Conservation (phyloP, 2,113 vertebrate genomes). For the Ailuropoda melanoleuca region DNA sequence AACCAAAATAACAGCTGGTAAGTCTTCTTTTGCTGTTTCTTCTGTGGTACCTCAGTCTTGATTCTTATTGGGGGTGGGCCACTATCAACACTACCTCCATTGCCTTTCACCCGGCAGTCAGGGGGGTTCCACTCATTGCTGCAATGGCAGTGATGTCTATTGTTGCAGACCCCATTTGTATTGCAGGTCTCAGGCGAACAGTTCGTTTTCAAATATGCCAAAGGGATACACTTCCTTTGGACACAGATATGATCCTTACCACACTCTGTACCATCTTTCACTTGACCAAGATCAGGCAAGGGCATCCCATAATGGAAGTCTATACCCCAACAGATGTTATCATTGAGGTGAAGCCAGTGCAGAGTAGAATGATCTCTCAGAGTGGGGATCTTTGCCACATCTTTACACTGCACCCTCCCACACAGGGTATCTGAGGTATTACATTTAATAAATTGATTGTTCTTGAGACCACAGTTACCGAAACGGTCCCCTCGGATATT, state of each 20-base stretch:
- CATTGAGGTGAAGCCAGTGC: neutral
- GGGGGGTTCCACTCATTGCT: constrained; percentile 60
- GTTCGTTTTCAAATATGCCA: fast-evolving
- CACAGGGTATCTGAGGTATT: neutral
- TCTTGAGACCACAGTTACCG: constrained; percentile 34
- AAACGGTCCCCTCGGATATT: constrained; percentile 48
- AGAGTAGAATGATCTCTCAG: neutral
- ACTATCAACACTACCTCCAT: constrained; percentile 79
- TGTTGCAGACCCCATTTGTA: constrained; percentile 77
- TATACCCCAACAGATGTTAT: constrained; percentile 41
- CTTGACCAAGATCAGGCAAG: neutral
- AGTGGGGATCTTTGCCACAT: neutral
- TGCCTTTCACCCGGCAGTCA: neutral
- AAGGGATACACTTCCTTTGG: neutral
- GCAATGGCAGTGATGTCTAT: constrained; percentile 75
- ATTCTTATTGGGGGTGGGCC: constrained; percentile 50
- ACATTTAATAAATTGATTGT: neutral
- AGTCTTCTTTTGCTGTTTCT: fast-evolving
- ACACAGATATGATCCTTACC: constrained; percentile 18
- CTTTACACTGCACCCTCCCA: constrained; percentile 65
- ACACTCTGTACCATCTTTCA: constrained; percentile 56
- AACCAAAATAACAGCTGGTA: neutral
- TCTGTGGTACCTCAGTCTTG: neutral
- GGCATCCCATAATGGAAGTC: neutral
- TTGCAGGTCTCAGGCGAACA: constrained; percentile 37